phyloP scores from a whole-genome alignment of 2,888 invertebrate species.

The Drosophila quinaria region DNA sequence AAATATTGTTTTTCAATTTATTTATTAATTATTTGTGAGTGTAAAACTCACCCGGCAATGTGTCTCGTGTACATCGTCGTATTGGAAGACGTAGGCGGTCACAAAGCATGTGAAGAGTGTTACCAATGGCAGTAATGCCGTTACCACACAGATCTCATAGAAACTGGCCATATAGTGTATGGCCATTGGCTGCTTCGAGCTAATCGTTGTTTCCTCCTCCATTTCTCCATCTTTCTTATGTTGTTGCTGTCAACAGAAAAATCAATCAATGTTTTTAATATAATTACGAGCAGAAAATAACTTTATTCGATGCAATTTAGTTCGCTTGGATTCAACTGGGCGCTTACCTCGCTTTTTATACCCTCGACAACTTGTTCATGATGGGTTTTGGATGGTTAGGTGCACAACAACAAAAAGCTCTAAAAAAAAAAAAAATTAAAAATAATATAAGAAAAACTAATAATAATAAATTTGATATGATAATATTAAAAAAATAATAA shows the following conservation, averaged over 20 bases:
- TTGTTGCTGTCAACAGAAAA: slow-evolving; percentile 38
- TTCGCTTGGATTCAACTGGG: slow-evolving; percentile 10
- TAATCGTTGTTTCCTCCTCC: slow-evolving; percentile 31
- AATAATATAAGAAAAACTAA: slow-evolving; percentile 27
- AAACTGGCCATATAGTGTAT: slow-evolving; percentile 91
- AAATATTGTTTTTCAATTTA: no score
- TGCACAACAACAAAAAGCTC: slow-evolving; percentile 71
- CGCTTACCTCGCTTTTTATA: slow-evolving; percentile 59
- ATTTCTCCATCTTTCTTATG: slow-evolving; percentile 3
- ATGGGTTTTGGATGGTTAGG: slow-evolving; percentile 47
- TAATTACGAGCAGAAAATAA: neutral
- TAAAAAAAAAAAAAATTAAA: slow-evolving; percentile 46
- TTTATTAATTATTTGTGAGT: no score
- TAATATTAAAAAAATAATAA: slow-evolving; percentile 6
- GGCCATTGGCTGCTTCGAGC: slow-evolving; percentile 85
- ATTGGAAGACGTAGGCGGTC: slow-evolving; percentile 95
- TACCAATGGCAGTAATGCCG: slow-evolving; percentile 93
- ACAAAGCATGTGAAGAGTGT: slow-evolving; percentile 95
- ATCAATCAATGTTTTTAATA: neutral
- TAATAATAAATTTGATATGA: slow-evolving; percentile 1
- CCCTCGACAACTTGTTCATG: slow-evolving; percentile 34
- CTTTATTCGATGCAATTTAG: neutral
- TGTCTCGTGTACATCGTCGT: slow-evolving; percentile 97
- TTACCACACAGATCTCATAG: slow-evolving; percentile 92
- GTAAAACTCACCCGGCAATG: slow-evolving; percentile 93